Conservation (phyloP, 2,797 vertebrate species). For the Acanthurus tractus region DNA sequence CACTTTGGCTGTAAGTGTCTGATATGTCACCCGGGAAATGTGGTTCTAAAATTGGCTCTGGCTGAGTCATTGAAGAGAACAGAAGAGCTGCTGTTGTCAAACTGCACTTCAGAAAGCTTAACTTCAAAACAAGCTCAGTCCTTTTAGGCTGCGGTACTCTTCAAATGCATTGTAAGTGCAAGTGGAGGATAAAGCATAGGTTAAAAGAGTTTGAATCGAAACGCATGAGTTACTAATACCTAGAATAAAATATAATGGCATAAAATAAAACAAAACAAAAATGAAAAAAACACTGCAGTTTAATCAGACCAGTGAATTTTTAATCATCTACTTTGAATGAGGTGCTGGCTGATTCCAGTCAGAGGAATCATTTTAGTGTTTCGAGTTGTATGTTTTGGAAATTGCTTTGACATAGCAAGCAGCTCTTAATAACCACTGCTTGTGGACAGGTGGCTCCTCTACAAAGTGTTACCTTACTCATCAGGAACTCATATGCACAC, state of each 20-base stretch:
- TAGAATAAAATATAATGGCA: background rate
- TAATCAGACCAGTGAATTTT: background rate
- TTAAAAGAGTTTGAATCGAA: background rate
- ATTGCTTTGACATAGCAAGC: conserved; percentile 2
- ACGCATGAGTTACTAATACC: background rate
- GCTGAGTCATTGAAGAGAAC: conserved; percentile 40
- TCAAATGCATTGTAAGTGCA: conserved; percentile 18
- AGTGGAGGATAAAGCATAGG: background rate
- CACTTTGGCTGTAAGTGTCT: conserved; percentile 17
- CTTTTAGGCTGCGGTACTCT: conserved; percentile 32
- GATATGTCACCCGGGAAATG: conserved; percentile 28
- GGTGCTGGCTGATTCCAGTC: conserved; percentile 1
- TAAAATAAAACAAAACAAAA: background rate
- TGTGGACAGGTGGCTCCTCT: too few relatives aligned
- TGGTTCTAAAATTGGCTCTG: conserved; percentile 44
- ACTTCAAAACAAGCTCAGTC: conserved; percentile 34
- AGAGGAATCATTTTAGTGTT: background rate
- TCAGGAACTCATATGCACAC: too few relatives aligned
- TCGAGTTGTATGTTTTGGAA: background rate
- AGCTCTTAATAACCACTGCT: too few relatives aligned
- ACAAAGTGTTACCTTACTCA: too few relatives aligned
- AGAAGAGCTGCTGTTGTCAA: conserved; percentile 35
- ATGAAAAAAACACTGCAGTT: too few relatives aligned
- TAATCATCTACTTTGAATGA: conserved; percentile 12
- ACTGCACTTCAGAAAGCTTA: conserved; percentile 19